Percentiles rank a stretch among this genome's conserved stretches.
Evolutionary conservation across 1,140 invertebrate species (phyloP).

Genomic region (Bombus sylvicola): DNA sequence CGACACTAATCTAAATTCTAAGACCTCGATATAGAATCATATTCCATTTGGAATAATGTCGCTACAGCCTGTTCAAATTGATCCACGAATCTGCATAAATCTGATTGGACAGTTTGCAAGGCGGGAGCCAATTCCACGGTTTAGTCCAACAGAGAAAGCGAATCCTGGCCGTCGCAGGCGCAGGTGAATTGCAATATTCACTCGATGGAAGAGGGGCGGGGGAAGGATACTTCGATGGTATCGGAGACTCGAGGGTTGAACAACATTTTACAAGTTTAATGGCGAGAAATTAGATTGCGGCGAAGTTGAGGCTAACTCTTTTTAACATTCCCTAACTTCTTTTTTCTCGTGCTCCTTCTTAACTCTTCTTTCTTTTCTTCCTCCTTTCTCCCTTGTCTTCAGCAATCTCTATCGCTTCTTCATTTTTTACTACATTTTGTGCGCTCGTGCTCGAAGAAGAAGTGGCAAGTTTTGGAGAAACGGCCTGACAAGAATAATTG

Average conservation of each 20-base stretch:
- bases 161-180: background rate
- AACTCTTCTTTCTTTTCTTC: background rate
- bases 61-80: background rate
- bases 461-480: constrained; percentile 2
- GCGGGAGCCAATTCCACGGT: too few relatives aligned
- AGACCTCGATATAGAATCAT: background rate
- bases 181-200: background rate
- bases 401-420: background rate
- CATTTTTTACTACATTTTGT: background rate
- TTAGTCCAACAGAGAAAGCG: background rate
- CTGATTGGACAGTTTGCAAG: constrained; percentile 5
- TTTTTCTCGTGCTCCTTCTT: background rate
- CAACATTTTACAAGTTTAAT: constrained; percentile 21
- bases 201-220: too few relatives aligned
- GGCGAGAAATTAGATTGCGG: background rate
- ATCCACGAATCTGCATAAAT: background rate
- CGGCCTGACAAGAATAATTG: constrained; percentile 25
- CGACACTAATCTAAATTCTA: background rate
- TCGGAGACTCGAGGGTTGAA: background rate
- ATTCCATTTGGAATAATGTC: background rate
- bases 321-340: background rate
- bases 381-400: background rate
- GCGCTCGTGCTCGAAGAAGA: background rate
- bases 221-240: background rate
- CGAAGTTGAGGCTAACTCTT: background rate